Conservation (phyloP, 2,888 invertebrate genomes). For the Eucera pruinosa region DNA sequence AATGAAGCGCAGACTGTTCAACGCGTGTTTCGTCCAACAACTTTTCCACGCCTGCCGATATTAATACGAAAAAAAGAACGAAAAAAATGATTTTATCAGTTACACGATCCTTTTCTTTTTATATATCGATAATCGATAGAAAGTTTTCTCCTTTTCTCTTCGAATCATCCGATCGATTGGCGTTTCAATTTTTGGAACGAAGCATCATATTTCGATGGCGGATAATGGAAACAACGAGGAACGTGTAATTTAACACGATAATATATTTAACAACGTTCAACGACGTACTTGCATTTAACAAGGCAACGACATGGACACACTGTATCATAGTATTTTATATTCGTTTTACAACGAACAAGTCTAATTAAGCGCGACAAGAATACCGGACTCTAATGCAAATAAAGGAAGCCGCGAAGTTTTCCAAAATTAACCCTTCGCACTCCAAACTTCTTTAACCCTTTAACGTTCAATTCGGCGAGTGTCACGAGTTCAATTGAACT, state of each 20-base stretch:
- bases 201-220: too few species aligned
- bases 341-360: neutral
- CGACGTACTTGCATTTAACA: constrained; percentile 31
- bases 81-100: too few species aligned
- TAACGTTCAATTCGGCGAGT: too few species aligned
- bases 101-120: too few species aligned
- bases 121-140: neutral
- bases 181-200: neutral
- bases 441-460: too few species aligned
- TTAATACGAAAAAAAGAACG: too few species aligned
- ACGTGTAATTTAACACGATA: constrained; percentile 9
- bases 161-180: neutral
- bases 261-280: constrained; percentile 41
- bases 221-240: too few species aligned
- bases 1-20: too few species aligned
- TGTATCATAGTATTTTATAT: constrained; percentile 1
- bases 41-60: too few species aligned
- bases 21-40: too few species aligned
- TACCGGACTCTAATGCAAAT: neutral
- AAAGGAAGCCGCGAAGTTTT: neutral
- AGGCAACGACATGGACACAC: constrained; percentile 15
- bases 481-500: too few species aligned
- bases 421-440: too few species aligned
- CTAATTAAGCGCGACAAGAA: neutral
- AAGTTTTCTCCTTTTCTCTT: constrained; percentile 3